Percentiles rank a stretch among this genome's conserved stretches.
Conservation (phyloP, 2,888 invertebrate species). For the Lasioglossum lativentre region DNA sequence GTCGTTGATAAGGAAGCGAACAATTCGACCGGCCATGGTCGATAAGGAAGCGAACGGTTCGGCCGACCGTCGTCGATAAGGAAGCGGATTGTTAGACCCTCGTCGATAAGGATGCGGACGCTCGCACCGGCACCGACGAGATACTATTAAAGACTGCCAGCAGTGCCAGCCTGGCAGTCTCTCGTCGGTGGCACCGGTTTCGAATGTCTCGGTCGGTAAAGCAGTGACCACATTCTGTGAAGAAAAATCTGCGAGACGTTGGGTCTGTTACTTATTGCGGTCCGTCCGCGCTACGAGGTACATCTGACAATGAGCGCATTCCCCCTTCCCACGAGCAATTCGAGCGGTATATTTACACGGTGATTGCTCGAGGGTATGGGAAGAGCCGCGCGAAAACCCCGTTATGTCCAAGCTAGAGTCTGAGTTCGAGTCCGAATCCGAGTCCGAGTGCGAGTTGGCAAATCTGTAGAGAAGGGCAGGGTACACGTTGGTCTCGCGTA, state of each 20-base stretch:
- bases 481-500: conserved; percentile 35
- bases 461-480: conserved; percentile 65
- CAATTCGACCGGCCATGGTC: no score
- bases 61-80: not conserved
- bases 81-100: no score
- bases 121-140: no score
- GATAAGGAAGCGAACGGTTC: not conserved
- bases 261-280: not conserved
- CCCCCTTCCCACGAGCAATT: conserved; percentile 22
- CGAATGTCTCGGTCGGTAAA: not conserved
- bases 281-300: not conserved
- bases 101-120: no score
- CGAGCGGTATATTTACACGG: conserved; percentile 3
- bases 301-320: not conserved
- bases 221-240: not conserved
- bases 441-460: conserved; percentile 52
- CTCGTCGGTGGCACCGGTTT: no score
- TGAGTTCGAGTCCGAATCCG: conserved; percentile 44
- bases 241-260: not conserved
- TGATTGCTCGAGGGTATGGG: conserved; percentile 48
- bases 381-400: conserved; percentile 52
- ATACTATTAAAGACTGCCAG: no score
- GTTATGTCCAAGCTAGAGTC: conserved; percentile 61
- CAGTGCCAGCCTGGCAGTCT: no score
- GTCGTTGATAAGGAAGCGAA: not conserved